phyloP scores from a whole-genome alignment of 1,140 invertebrate species.

The Zaprionus capensis region DNA sequence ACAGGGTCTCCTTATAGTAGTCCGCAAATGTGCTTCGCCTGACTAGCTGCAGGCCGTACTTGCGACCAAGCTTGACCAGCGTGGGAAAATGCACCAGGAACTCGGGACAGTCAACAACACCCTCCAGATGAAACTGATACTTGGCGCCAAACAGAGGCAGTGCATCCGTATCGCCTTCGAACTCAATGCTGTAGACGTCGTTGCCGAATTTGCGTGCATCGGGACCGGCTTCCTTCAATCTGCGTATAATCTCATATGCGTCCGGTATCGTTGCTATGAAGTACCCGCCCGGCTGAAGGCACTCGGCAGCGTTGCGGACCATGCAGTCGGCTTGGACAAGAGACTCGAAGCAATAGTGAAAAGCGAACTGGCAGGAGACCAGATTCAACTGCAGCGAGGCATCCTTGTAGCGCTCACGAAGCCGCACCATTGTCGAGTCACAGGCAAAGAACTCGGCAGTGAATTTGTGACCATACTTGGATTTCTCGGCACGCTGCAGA shows the following conservation, averaged over 20 bases:
- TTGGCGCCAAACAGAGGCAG: constrained; percentile 97
- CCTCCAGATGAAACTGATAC: constrained; percentile 98
- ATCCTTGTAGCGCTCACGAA: constrained; percentile 90
- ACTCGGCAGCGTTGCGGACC: constrained; percentile 96
- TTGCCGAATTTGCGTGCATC: constrained; percentile 92
- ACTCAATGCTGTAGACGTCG: constrained; percentile 93
- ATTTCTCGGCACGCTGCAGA: constrained; percentile 67
- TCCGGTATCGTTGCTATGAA: constrained; percentile 99
- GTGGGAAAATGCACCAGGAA: constrained; percentile 97
- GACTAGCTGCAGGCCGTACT: constrained; percentile 92
- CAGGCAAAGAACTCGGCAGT: constrained; percentile 96
- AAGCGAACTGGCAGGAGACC: constrained; percentile 98
- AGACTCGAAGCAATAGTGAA: constrained; percentile 98
- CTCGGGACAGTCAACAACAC: constrained; percentile 98
- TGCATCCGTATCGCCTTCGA: constrained; percentile 89
- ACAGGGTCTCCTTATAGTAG: constrained; percentile 89
- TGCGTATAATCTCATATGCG: constrained; percentile 93
- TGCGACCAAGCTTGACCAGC: constrained; percentile 92
- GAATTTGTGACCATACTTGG: constrained; percentile 86
- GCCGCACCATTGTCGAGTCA: constrained; percentile 94
- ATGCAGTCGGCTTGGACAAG: constrained; percentile 95
- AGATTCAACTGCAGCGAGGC: constrained; percentile 93
- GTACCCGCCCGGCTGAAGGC: constrained; percentile 94
- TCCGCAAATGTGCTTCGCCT: constrained; percentile 91
- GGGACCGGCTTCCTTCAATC: constrained; percentile 85